These are phyloP conservation scores for Sus cebifrons DNA, from an alignment of 2,797 vertebrate genomes.

Conservation along the genomic window DNA sequence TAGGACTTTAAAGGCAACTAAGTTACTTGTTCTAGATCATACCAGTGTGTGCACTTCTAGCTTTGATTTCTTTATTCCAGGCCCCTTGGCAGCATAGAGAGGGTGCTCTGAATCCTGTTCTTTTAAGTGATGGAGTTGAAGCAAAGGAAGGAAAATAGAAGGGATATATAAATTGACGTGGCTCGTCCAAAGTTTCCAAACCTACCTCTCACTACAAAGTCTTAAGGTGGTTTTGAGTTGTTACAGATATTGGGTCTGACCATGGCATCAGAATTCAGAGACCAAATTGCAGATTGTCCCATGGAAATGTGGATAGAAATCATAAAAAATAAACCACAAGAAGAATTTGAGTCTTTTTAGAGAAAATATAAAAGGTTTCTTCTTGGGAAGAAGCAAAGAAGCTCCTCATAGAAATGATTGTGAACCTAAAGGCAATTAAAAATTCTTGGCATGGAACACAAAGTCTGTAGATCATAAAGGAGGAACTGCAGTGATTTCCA, in stretches of 20 bases:
- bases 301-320: background rate
- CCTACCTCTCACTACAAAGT: background rate
- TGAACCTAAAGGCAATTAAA: conserved; percentile 2
- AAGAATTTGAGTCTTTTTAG: conserved; percentile 3
- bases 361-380: background rate
- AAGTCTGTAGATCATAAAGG: background rate
- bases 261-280: background rate
- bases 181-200: background rate
- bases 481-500: conserved; percentile 38
- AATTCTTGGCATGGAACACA: background rate
- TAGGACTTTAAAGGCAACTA: background rate
- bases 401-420: conserved; percentile 13
- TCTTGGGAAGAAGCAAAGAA: background rate
- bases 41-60: background rate
- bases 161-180: background rate
- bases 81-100: background rate
- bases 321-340: background rate
- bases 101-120: background rate
- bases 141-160: background rate
- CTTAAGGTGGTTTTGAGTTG: background rate
- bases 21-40: background rate
- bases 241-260: background rate
- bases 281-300: background rate
- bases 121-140: conserved; percentile 14
- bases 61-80: conserved; percentile 1